A percentile compares a stretch with the other conserved stretches of the same genome.
Conservation (phyloP, 2,113 vertebrate species). For the Mohoua ochrocephala region DNA sequence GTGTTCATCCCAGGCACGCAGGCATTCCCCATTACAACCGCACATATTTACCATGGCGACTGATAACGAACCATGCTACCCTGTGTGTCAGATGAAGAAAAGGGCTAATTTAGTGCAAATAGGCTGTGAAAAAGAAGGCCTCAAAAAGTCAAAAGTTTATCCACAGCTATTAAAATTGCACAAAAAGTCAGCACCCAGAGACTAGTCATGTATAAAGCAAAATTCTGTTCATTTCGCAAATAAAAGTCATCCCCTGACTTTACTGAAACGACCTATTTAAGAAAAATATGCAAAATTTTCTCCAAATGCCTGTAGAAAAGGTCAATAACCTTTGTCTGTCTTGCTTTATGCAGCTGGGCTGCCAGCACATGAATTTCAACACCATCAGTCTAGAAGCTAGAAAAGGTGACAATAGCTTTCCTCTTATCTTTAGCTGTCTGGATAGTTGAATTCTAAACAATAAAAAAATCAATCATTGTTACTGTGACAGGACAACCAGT, state of each 20-base stretch:
- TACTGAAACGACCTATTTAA: neutral
- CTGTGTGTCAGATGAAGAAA: neutral
- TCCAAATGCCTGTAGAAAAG: slow-evolving; percentile 37
- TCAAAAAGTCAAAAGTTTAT: neutral
- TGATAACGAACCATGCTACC: neutral
- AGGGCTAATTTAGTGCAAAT: neutral
- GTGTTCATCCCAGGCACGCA: neutral
- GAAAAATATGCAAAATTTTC: neutral
- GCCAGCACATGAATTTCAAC: slow-evolving; percentile 69
- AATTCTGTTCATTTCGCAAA: neutral
- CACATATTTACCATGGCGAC: neutral
- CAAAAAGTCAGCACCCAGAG: neutral
- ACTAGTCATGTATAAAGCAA: neutral
- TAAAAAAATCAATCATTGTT: neutral
- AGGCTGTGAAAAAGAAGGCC: neutral
- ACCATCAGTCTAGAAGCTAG: neutral
- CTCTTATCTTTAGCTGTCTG: neutral
- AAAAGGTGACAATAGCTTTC: neutral
- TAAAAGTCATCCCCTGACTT: neutral
- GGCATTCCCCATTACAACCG: neutral
- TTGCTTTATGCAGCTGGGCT: slow-evolving; percentile 52
- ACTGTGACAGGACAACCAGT: neutral
- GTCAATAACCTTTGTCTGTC: slow-evolving; percentile 50
- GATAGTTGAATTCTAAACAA: neutral
- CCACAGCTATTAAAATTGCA: neutral